These are phyloP conservation scores for Pristionchus japonicus DNA, from an alignment of 2,888 invertebrate genomes.

Conservation along the genomic window DNA sequence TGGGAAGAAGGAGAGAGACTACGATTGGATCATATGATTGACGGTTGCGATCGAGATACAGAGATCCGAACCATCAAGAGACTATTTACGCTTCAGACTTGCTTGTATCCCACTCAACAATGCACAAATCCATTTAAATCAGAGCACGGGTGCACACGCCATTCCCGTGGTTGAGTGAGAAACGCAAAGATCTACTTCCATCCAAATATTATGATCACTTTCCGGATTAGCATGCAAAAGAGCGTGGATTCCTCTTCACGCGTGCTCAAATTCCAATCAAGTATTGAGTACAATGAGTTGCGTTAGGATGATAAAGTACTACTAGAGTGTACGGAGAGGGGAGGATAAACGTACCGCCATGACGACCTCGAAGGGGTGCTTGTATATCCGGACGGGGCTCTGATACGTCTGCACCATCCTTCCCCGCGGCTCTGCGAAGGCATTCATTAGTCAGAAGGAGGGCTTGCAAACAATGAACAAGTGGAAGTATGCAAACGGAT, in stretches of 20 bases:
- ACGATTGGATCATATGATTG: constrained; percentile 1
- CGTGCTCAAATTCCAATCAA: no score
- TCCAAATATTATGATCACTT: not conserved
- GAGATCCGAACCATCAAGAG: not conserved
- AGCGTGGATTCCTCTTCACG: no score
- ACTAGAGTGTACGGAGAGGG: not conserved
- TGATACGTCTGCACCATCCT: constrained; percentile 94
- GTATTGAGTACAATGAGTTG: no score
- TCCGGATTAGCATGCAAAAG: not conserved
- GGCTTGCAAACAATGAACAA: not conserved
- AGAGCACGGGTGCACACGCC: no score
- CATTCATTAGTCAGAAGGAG: not conserved
- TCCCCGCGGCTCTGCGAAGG: not conserved
- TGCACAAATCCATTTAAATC: no score
- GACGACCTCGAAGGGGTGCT: constrained; percentile 93
- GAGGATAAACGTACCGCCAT: constrained; percentile 84
- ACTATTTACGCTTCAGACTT: not conserved
- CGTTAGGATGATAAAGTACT: no score
- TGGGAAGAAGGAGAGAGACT: not conserved
- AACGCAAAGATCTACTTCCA: no score
- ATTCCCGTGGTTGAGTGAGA: no score
- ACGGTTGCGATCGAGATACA: not conserved
- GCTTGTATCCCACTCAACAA: no score
- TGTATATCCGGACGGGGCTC: constrained; percentile 93
- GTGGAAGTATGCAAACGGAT: not conserved